Percentiles rank a stretch among this genome's conserved stretches.
These are phyloP conservation scores for Ariolimax columbianus DNA, from an alignment of 2,888 invertebrate genomes.

Conservation along the genomic window DNA sequence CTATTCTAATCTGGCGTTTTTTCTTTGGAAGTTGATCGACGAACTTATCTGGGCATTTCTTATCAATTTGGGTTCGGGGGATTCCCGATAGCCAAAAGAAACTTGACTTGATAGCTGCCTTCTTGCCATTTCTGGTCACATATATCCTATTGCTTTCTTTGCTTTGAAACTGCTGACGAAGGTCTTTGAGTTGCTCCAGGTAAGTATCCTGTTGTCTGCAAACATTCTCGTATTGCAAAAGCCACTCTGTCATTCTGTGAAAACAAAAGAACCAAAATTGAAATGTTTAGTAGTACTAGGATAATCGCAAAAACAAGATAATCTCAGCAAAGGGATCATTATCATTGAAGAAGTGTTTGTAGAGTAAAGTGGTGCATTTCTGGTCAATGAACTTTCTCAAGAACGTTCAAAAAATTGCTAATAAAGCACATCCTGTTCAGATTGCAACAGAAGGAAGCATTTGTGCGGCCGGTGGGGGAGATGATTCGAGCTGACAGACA, in stretches of 20 bases:
- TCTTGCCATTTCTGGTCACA: neutral
- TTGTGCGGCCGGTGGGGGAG: too few species aligned
- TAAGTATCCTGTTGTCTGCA: conserved; percentile 62
- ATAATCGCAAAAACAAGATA: neutral
- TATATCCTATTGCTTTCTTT: neutral
- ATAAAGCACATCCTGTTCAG: neutral
- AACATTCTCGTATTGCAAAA: conserved; percentile 63
- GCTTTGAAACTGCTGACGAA: conserved; percentile 50
- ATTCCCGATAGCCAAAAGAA: neutral
- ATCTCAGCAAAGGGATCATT: neutral
- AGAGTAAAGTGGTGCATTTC: neutral
- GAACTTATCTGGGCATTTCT: neutral
- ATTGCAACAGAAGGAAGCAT: too few species aligned
- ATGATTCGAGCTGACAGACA: too few species aligned
- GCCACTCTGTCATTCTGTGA: conserved; percentile 59
- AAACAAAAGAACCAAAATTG: neutral
- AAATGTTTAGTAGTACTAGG: neutral
- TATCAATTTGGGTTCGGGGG: neutral
- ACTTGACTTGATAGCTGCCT: neutral
- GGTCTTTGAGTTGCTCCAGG: conserved; percentile 59
- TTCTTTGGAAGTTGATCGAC: neutral
- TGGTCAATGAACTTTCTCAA: neutral
- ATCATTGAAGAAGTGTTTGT: neutral
- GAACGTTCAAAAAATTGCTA: neutral
- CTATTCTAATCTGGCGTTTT: neutral